A percentile compares a stretch with the other conserved stretches of the same genome.
These are phyloP conservation scores for Vireo altiloquus DNA, from an alignment of 2,113 vertebrate species.

Conservation along the genomic window DNA sequence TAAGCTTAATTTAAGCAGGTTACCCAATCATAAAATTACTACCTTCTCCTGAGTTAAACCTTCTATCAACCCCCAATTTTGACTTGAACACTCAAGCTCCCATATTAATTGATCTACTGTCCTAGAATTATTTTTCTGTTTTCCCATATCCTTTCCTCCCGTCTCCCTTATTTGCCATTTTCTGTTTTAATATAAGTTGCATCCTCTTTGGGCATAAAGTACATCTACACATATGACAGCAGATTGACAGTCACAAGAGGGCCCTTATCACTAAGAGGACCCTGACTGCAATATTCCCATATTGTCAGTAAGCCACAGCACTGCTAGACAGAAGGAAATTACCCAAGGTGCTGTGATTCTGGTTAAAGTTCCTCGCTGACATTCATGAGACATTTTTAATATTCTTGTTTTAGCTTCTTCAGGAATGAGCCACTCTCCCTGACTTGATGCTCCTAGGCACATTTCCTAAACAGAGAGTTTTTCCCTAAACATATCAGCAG, in stretches of 20 bases:
- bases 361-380: neutral
- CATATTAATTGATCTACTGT: neutral
- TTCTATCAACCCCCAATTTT: neutral
- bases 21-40: neutral
- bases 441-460: neutral
- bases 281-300: neutral
- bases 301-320: neutral
- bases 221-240: fast-evolving
- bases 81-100: neutral
- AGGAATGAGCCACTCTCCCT: neutral
- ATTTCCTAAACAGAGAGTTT: neutral
- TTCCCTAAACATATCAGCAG: neutral
- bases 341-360: neutral
- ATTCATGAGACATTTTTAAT: neutral
- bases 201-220: neutral
- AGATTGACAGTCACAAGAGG: neutral
- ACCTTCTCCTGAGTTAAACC: neutral
- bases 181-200: neutral
- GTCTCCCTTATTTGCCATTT: neutral
- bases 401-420: neutral
- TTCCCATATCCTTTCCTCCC: neutral
- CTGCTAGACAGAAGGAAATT: neutral
- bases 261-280: neutral
- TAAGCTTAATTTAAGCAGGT: neutral
- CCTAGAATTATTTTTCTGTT: neutral